Evolutionary conservation across 2,797 vertebrate genomes (phyloP).

Genomic region (Microcaecilia unicolor): DNA sequence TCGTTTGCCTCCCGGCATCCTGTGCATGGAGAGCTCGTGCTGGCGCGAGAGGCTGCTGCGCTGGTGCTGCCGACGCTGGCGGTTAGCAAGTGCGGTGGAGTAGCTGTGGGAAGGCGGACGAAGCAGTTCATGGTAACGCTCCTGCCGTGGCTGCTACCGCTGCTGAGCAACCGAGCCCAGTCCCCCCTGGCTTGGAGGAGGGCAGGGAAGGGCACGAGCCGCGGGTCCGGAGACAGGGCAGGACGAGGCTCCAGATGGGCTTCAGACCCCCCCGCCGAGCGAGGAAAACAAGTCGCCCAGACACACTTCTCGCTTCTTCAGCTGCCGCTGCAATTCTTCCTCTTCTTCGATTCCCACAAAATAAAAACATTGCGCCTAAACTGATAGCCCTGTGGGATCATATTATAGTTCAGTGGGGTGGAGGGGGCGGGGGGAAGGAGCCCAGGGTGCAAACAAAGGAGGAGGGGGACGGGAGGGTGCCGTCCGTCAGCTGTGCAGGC

Average conservation of each 20-base stretch:
- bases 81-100: slow-evolving; percentile 45
- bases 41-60: slow-evolving; percentile 32
- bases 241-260: background rate
- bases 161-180: no score
- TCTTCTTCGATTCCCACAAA: no score
- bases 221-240: background rate
- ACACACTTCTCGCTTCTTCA: no score
- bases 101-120: slow-evolving; percentile 57
- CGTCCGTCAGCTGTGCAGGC: no score
- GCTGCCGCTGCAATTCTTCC: no score
- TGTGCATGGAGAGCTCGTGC: slow-evolving; percentile 57
- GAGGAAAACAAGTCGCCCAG: no score
- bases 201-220: background rate
- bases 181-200: background rate
- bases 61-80: slow-evolving; percentile 26
- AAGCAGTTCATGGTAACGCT: slow-evolving; percentile 81
- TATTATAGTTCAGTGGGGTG: background rate
- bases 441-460: no score
- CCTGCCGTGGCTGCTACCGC: slow-evolving; percentile 62
- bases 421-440: background rate
- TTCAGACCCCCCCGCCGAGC: no score
- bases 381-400: no score
- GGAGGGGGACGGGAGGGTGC: no score
- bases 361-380: no score
- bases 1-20: slow-evolving; percentile 94